Conservation (phyloP, 2,113 vertebrate species). For the Nothobranchius furzeri region DNA sequence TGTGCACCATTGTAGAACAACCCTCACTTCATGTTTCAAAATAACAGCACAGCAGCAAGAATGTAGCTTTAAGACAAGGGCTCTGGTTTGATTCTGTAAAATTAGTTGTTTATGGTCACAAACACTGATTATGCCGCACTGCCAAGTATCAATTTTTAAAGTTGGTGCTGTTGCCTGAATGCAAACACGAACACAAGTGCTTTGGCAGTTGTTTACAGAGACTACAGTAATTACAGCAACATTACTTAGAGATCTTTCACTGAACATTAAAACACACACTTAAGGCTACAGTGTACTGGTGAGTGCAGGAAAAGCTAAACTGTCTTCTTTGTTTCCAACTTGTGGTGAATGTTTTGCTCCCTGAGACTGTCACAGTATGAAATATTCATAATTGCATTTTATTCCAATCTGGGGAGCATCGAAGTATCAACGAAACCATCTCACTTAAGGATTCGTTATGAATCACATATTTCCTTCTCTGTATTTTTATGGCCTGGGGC, state of each 20-base stretch:
- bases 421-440: neutral
- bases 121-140: constrained; percentile 31
- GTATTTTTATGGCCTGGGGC: neutral
- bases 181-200: constrained; percentile 33
- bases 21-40: neutral
- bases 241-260: constrained; percentile 6
- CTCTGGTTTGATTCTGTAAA: neutral
- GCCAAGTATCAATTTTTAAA: constrained; percentile 53
- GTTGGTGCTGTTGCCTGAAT: constrained; percentile 21
- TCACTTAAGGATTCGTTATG: neutral
- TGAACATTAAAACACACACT: neutral
- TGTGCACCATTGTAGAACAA: neutral
- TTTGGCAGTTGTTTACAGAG: constrained; percentile 40
- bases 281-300: neutral
- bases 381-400: constrained; percentile 2
- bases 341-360: neutral
- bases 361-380: neutral
- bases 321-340: neutral
- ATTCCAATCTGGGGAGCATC: neutral
- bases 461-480: neutral
- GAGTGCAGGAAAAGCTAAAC: constrained; percentile 13
- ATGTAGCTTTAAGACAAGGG: constrained; percentile 1
- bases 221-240: constrained; percentile 32
- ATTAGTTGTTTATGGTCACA: constrained; percentile 22
- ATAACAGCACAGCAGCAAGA: neutral